phyloP scores from a whole-genome alignment of 2,113 vertebrate species.

The Lynx canadensis region DNA sequence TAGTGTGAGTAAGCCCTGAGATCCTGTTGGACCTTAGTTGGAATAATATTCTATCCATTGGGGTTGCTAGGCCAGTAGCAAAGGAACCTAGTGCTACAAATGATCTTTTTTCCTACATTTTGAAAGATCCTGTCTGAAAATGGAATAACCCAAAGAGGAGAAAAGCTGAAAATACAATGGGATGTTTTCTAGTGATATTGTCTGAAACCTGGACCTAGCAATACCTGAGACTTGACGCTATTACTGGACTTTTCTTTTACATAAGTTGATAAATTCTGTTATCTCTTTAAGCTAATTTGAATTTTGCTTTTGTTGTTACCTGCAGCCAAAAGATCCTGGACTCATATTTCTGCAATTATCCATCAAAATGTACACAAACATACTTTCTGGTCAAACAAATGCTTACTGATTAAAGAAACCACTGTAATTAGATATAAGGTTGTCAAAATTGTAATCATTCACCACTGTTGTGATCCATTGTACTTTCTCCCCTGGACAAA shows the following conservation, averaged over 20 bases:
- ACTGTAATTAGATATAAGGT: not conserved
- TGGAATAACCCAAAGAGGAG: not conserved
- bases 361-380: not conserved
- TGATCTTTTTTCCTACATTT: not conserved
- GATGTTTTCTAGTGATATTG: not conserved
- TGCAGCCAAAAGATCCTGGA: not conserved
- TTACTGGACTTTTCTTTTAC: not conserved
- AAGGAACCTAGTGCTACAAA: not conserved
- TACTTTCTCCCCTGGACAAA: not conserved
- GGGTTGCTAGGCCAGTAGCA: not conserved
- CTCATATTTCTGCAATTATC: not conserved
- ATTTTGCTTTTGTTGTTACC: not conserved
- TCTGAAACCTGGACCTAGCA: not conserved
- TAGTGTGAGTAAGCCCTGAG: not conserved
- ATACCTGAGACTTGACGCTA: not conserved
- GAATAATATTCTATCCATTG: not conserved
- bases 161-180: not conserved
- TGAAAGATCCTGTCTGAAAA: not conserved
- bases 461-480: not conserved
- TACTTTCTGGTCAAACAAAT: not conserved
- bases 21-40: not conserved
- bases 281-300: not conserved
- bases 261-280: not conserved
- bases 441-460: not conserved
- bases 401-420: not conserved